Evolutionary conservation across 2,888 invertebrate species (phyloP).

Genomic region (Nomada lathburiana): DNA sequence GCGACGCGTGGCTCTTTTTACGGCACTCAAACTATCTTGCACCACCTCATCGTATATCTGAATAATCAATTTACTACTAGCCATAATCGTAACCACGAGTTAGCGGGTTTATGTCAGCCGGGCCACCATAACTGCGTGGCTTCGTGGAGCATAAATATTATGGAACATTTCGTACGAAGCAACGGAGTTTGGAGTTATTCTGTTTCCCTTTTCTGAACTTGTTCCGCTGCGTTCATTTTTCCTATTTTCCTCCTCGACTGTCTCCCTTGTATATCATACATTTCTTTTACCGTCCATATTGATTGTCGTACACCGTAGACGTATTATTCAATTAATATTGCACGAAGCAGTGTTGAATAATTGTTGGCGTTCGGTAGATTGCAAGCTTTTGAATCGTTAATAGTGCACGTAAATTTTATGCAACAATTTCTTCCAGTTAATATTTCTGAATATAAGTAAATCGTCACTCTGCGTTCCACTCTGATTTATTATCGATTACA

Average conservation of each 20-base stretch:
- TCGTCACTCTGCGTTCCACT: neutral
- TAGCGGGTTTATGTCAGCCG: constrained; percentile 78
- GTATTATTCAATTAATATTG: too few species aligned
- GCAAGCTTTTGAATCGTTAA: neutral
- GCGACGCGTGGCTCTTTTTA: constrained; percentile 81
- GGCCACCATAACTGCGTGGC: constrained; percentile 76
- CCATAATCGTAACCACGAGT: constrained; percentile 84
- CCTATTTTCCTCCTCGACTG: constrained; percentile 16
- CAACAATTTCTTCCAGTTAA: neutral
- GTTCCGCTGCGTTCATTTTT: neutral
- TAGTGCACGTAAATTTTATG: neutral
- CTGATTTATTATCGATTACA: neutral
- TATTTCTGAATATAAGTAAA: neutral
- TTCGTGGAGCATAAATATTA: constrained; percentile 78
- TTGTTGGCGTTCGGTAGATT: too few species aligned
- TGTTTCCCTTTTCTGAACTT: constrained; percentile 23
- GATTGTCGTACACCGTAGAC: neutral
- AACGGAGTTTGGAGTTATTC: constrained; percentile 42
- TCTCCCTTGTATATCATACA: neutral
- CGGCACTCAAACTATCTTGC: constrained; percentile 77
- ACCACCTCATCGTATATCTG: constrained; percentile 78
- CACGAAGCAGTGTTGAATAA: neutral
- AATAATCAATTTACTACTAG: constrained; percentile 82
- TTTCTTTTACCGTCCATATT: neutral
- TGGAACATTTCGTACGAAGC: constrained; percentile 70